A percentile compares a stretch with the other conserved stretches of the same genome.
Evolutionary conservation across 2,888 invertebrate genomes (phyloP).

Genomic region (Elysia crispata): DNA sequence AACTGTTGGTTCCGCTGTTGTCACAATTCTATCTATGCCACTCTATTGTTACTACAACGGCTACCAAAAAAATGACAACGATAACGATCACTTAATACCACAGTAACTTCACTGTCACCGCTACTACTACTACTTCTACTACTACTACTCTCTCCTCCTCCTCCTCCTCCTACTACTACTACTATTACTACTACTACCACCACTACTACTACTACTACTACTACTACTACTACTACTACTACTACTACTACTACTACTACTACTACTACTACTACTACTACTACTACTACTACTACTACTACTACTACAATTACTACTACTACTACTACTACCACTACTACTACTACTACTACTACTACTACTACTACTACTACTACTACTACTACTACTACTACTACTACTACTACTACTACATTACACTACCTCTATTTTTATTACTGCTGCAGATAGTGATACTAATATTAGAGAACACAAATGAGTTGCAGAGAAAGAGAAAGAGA

Average conservation of each 20-base stretch:
- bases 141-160: too few species aligned
- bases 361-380: conserved; percentile 24
- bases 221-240: not conserved
- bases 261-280: not conserved
- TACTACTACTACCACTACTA: conserved; percentile 31
- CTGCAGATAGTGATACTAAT: too few species aligned
- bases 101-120: too few species aligned
- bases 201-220: not conserved
- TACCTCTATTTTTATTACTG: conserved; percentile 2
- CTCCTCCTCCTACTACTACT: too few species aligned
- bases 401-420: conserved; percentile 3
- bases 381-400: not conserved
- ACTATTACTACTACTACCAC: not conserved
- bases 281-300: not conserved
- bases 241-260: conserved; percentile 16
- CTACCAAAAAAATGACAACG: too few species aligned
- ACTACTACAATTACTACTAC: too few species aligned
- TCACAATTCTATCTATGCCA: too few species aligned
- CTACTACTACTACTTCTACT: not conserved
- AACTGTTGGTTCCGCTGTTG: too few species aligned
- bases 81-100: too few species aligned
- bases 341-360: conserved; percentile 34
- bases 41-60: too few species aligned
- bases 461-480: too few species aligned
- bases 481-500: too few species aligned